A percentile compares a stretch with the other conserved stretches of the same genome.
Evolutionary conservation across 2,888 invertebrate species (phyloP).

Genomic region (Lycophotia porphyrea): DNA sequence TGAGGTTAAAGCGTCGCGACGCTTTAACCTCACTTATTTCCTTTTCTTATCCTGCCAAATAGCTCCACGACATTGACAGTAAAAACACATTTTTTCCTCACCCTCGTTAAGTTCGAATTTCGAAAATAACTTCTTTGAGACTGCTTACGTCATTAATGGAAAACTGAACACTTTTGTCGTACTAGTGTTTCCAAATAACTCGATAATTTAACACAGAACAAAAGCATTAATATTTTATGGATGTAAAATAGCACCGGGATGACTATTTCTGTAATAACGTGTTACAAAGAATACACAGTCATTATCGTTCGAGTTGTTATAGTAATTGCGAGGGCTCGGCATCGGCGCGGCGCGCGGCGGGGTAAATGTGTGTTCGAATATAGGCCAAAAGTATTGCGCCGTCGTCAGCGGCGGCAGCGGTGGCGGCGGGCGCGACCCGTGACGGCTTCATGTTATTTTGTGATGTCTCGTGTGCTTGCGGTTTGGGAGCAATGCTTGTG

Average conservation of each 20-base stretch:
- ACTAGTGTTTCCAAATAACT: constrained; percentile 46
- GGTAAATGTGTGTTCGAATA: constrained; percentile 78
- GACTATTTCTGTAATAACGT: constrained; percentile 57
- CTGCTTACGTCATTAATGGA: constrained; percentile 52
- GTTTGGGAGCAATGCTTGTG: constrained; percentile 78
- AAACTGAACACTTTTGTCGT: constrained; percentile 32
- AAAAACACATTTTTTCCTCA: constrained; percentile 58
- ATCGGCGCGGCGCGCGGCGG: too few relatives aligned
- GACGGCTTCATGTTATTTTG: constrained; percentile 85
- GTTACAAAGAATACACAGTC: constrained; percentile 64
- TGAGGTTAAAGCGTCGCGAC: too few relatives aligned
- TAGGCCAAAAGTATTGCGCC: constrained; percentile 83
- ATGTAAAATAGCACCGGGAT: constrained; percentile 39
- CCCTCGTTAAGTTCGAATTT: constrained; percentile 63
- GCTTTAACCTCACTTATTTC: constrained; percentile 48
- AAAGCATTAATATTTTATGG: constrained; percentile 49
- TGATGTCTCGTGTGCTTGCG: constrained; percentile 82
- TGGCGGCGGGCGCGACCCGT: constrained; percentile 68
- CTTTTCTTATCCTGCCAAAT: constrained; percentile 61
- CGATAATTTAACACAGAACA: constrained; percentile 42
- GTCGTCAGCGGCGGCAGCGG: constrained; percentile 25
- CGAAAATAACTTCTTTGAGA: constrained; percentile 62
- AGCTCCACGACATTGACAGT: constrained; percentile 51
- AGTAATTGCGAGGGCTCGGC: constrained; percentile 72
- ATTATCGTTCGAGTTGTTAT: constrained; percentile 73